phyloP scores from a whole-genome alignment of 2,113 vertebrate genomes.

The Ceyx margarethae region DNA sequence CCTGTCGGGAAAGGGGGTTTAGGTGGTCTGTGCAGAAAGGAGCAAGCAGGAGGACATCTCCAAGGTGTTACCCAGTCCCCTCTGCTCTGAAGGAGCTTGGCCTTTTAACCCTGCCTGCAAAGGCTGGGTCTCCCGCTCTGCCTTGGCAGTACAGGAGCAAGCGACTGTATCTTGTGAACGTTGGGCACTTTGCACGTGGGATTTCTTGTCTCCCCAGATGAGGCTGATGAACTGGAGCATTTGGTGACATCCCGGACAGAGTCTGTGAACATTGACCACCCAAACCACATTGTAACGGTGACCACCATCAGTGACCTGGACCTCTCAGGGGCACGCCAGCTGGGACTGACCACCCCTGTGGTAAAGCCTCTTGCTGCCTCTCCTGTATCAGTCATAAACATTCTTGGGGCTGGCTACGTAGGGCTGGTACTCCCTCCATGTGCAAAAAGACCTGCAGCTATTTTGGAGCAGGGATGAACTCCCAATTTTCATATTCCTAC shows the following conservation, averaged over 20 bases:
- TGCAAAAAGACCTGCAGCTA: neutral
- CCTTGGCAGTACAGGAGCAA: neutral
- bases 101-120: neutral
- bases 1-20: no score
- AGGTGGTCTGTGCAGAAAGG: neutral
- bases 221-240: conserved; percentile 86
- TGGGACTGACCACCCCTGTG: conserved; percentile 67
- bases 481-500: neutral
- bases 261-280: conserved; percentile 88
- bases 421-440: neutral
- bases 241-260: conserved; percentile 80
- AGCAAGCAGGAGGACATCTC: neutral
- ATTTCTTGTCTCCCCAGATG: conserved; percentile 66
- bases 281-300: conserved; percentile 94
- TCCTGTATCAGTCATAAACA: neutral
- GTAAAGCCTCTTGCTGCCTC: conserved; percentile 33
- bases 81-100: neutral
- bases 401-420: neutral
- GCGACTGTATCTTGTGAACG: neutral
- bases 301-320: conserved; percentile 93
- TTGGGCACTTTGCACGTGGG: neutral
- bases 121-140: no score
- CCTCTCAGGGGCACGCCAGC: conserved; percentile 77
- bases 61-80: neutral
- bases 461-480: neutral